phyloP scores from a whole-genome alignment of 2,797 vertebrate species.

The Dermochelys coriacea region DNA sequence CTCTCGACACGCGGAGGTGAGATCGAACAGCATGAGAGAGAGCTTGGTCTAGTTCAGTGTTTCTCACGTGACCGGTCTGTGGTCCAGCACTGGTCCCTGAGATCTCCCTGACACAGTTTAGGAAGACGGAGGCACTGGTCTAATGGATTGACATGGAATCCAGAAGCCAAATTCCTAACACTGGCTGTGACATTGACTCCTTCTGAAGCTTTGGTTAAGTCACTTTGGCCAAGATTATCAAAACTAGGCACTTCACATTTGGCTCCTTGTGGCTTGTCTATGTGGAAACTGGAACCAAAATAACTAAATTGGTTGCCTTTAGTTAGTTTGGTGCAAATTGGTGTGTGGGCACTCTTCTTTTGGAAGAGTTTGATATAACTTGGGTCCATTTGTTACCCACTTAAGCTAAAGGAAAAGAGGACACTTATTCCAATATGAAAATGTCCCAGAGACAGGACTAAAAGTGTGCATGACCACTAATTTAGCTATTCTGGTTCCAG shows the following conservation, averaged over 20 bases:
- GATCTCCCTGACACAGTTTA: background rate
- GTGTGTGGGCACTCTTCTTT: slow-evolving; percentile 19
- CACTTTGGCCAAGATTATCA: background rate
- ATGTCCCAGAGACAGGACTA: background rate
- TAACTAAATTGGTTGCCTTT: background rate
- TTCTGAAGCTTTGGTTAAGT: background rate
- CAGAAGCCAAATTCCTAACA: background rate
- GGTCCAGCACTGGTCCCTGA: background rate
- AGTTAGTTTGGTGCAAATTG: slow-evolving; percentile 30
- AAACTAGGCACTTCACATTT: slow-evolving; percentile 1
- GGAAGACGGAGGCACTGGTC: background rate
- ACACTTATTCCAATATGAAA: background rate
- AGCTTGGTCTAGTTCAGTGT: background rate
- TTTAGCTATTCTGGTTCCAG: background rate
- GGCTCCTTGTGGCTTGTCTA: background rate
- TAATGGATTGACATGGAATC: background rate
- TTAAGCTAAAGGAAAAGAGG: background rate
- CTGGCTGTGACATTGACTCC: background rate
- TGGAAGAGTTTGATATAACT: no score
- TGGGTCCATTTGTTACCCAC: background rate
- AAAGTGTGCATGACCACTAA: background rate
- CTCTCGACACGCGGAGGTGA: background rate
- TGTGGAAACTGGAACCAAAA: slow-evolving; percentile 11
- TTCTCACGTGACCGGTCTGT: background rate
- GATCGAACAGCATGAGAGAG: background rate